These are phyloP conservation scores for Pseudochromis fuscus DNA, from an alignment of 2,797 vertebrate species.

Conservation along the genomic window DNA sequence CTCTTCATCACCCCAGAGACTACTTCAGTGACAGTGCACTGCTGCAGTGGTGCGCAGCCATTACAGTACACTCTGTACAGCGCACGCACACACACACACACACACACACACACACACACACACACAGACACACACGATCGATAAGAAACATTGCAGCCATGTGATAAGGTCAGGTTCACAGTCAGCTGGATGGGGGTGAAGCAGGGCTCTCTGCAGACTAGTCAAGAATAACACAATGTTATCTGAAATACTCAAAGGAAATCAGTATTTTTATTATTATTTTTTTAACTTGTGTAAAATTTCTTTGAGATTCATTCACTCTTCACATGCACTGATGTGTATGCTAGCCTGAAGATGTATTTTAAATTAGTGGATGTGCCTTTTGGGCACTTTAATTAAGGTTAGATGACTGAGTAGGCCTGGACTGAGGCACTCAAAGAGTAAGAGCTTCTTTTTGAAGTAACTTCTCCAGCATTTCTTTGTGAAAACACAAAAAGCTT, in stretches of 20 bases:
- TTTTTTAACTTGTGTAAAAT: no score
- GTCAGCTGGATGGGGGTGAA: background rate
- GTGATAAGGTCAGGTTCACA: conserved; percentile 13
- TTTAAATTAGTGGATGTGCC: background rate
- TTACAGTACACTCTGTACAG: conserved; percentile 9
- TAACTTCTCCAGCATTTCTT: background rate
- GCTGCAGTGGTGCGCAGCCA: conserved; percentile 40
- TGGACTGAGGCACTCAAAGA: background rate
- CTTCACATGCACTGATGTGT: background rate
- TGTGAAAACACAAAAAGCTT: background rate
- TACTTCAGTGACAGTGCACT: conserved; percentile 32
- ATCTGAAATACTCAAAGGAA: no score
- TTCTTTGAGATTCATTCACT: background rate
- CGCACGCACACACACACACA: conserved; percentile 4
- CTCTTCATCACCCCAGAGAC: conserved; percentile 48
- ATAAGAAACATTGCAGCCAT: conserved; percentile 13
- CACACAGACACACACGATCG: background rate
- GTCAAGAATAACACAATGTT: background rate
- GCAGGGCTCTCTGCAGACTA: background rate
- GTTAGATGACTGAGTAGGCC: background rate
- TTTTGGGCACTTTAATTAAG: background rate
- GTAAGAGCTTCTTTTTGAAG: background rate
- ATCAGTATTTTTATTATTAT: no score
- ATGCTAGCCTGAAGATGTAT: background rate
- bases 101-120: conserved; percentile 1